Evolutionary conservation across 1,140 invertebrate genomes (phyloP), one percentile per base, ranked within the genome.

Genomic region (Drosophila littoralis): DNA sequence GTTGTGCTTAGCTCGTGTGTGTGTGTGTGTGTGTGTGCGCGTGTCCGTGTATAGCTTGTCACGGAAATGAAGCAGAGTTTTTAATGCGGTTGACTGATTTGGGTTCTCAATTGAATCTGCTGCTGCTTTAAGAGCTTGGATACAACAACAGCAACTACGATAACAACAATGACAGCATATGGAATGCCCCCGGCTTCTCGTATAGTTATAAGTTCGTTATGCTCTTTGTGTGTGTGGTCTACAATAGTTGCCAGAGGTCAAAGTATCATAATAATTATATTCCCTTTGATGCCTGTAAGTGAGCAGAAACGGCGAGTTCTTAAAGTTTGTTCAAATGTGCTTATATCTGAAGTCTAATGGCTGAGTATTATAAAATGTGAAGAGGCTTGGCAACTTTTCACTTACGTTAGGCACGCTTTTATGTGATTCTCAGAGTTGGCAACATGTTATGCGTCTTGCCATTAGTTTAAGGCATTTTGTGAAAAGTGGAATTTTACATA

Each of bases 41-140:
- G 43, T 36, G 33, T 61, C 22, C 17, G 59, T 38, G 33, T 22
- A 0, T 22, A 38, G 64, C 64, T 58, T 58, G 45, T 60, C 38
- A 66, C 70, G 57, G 65, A 69, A 74, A 74, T 74, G 65, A 74
- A 69, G 65, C 58, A 57, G 68, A 55, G 65, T 74, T 74, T 74
- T 69, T 61, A 69, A 74, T 74, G 66, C 71, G 65, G 35, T 57
- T 63, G 57, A 46, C 58, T 74, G 71, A 68, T 55, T 69, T 55
- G 50, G 65, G 57, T 69, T 55, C 57, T 60, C 71, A 74, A 74
- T 69, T 74, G 50, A 74, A 61, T 60, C 61, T 61, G 15, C 45
- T 61, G 42, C 61, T 54, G 64, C 38, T 50, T 43, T 38, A 38
- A 54, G 33, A 36, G 15, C 13, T 4, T 42, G 7, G 10, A 13